Conservation (phyloP, 2,113 vertebrate species). For the Oryzias javanicus region DNA sequence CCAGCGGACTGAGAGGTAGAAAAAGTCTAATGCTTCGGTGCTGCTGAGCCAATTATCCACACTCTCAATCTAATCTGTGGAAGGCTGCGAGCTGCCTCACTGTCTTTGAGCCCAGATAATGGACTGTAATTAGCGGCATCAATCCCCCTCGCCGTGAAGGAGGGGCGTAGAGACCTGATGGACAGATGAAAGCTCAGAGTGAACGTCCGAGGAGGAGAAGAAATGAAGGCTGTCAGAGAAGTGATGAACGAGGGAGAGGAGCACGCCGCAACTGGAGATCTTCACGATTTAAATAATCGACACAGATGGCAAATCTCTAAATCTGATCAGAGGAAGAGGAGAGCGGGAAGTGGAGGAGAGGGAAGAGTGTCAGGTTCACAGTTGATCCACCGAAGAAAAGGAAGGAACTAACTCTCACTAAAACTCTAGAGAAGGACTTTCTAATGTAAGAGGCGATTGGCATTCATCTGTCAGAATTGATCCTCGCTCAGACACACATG, state of each 20-base stretch:
- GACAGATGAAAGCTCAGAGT: conserved; percentile 3
- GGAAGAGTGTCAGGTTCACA: neutral
- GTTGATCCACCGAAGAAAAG: no score
- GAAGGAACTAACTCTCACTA: no score
- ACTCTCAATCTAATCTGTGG: conserved; percentile 56
- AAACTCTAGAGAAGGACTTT: no score
- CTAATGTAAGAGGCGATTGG: no score
- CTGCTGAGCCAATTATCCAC: conserved; percentile 56
- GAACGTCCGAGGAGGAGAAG: neutral
- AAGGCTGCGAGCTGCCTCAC: conserved; percentile 39
- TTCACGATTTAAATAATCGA: no score
- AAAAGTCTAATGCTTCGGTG: conserved; percentile 33
- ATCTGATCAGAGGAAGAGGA: neutral
- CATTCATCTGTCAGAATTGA: no score
- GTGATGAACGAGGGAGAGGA: no score
- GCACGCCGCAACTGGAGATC: no score
- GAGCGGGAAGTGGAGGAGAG: neutral
- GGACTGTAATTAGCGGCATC: conserved; percentile 67
- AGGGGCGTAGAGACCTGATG: neutral
- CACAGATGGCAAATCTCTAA: no score
- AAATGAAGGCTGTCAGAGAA: neutral
- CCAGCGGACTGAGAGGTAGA: conserved; percentile 9
- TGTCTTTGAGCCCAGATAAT: conserved; percentile 48
- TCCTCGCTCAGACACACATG: no score
- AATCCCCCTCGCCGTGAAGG: conserved; percentile 33